These are phyloP conservation scores for Remorina albescens DNA, from an alignment of 2,797 vertebrate genomes.

Conservation along the genomic window DNA sequence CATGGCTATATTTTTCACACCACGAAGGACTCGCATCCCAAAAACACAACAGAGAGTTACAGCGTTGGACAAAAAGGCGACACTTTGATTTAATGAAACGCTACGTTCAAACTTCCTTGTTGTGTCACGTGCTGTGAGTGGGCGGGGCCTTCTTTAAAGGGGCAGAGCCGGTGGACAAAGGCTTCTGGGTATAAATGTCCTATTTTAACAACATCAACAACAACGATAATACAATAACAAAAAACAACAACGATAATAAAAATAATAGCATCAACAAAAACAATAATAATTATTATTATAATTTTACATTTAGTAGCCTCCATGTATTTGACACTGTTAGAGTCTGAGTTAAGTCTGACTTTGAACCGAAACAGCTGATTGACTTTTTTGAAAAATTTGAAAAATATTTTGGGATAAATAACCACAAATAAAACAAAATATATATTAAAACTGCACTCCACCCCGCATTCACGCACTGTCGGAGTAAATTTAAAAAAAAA, in stretches of 20 bases:
- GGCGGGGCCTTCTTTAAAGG: slow-evolving; percentile 65
- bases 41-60: rapidly evolving
- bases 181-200: neutral
- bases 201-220: neutral
- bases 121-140: slow-evolving; percentile 64
- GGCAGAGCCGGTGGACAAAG: no score
- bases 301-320: no score
- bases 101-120: slow-evolving; percentile 67
- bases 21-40: neutral
- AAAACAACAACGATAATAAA: neutral
- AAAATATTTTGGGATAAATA: neutral
- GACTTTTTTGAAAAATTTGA: neutral
- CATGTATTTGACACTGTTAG: no score
- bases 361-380: neutral
- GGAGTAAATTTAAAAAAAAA: no score
- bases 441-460: neutral
- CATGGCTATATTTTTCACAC: neutral
- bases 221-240: neutral
- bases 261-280: no score
- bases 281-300: no score
- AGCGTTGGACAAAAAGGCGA: neutral
- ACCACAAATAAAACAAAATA: no score
- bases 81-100: neutral
- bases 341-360: neutral
- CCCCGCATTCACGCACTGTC: neutral